Conservation (phyloP, 2,113 vertebrate species). For the Todiramphus saurophagus region DNA sequence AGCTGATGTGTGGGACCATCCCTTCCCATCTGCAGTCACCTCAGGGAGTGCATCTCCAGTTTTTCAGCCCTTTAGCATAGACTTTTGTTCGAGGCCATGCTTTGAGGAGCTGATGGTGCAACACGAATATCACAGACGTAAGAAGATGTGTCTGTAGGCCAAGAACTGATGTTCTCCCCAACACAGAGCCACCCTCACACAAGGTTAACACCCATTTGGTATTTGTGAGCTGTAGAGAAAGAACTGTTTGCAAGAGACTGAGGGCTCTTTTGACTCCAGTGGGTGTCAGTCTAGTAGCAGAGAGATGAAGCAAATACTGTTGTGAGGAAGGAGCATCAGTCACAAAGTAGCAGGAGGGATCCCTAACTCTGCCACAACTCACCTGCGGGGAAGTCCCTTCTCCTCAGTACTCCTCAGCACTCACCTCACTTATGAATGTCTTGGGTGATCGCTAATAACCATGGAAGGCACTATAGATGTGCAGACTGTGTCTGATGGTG, state of each 20-base stretch:
- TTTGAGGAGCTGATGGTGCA: background rate
- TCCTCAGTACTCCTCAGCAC: background rate
- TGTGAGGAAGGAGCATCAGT: background rate
- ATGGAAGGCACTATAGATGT: background rate
- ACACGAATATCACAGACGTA: background rate
- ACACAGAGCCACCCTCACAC: background rate
- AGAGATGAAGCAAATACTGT: background rate
- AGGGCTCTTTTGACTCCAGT: background rate
- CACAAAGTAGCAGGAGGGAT: background rate
- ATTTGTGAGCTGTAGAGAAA: background rate
- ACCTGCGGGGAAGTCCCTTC: background rate
- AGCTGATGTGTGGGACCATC: background rate
- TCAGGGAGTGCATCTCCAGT: background rate
- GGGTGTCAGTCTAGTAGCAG: background rate
- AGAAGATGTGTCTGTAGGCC: background rate
- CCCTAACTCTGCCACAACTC: background rate
- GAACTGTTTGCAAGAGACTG: background rate
- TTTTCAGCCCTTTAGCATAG: background rate
- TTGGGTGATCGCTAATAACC: background rate
- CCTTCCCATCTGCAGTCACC: background rate
- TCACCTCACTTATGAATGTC: background rate
- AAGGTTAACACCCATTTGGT: background rate
- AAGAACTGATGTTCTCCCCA: background rate
- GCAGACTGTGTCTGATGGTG: background rate
- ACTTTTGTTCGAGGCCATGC: background rate